Base-by-base conservation (phyloP, 30 jellyfish, hydroid and myxozoan genomes). In the Turritopsis rubra region DNA sequence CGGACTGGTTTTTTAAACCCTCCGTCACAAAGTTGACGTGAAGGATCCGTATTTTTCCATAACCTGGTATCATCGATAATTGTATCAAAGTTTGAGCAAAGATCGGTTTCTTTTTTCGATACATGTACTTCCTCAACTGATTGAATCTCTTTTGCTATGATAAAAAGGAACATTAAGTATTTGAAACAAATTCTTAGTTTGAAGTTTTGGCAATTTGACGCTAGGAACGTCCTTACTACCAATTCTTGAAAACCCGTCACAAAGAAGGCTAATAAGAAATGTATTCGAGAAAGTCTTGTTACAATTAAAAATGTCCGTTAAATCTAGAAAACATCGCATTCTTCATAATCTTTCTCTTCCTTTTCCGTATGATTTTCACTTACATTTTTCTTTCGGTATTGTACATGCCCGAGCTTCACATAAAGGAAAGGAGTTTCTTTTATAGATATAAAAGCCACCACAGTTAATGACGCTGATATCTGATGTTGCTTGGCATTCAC, bases 371-470 rank as follows among this genome's bases (percentile, higher is more conserved):
- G 13, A 41, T 41, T 41, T 41, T 68, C 30, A 68, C 77, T 0
- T 68, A 68, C 77, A 0, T 7, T 8, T 1, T n/a, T 68, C 0
- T 19, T 68, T 23, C 9, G 65, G 82, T 28, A 74, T 71, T n/a
- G 82, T 24, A 30, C 82, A 74, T 74, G 82, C 82, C 21, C 82
- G 28, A 23, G 82, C 52, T 24, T 74, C 65, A 74, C 82, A 27
- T n/a, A 24, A 52, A 74, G 82, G 82, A 74, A 74, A 74, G 16
- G 28, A 23, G 21, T 68, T 68, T 74, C 82, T 74, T 26, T 29
- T 26, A n/a, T 74, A 74, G 26, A 74, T 29, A 21, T 23, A 74
- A 1, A 74, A 74, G 0, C 41, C 65, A n/a, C 82, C 82, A 74
- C 82, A 74, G 82, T 74, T 74, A 16, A 29, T 74, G 26, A 74